phyloP scores from a whole-genome alignment of 2,797 vertebrate genomes.

The Ambastaia sidthimunki region DNA sequence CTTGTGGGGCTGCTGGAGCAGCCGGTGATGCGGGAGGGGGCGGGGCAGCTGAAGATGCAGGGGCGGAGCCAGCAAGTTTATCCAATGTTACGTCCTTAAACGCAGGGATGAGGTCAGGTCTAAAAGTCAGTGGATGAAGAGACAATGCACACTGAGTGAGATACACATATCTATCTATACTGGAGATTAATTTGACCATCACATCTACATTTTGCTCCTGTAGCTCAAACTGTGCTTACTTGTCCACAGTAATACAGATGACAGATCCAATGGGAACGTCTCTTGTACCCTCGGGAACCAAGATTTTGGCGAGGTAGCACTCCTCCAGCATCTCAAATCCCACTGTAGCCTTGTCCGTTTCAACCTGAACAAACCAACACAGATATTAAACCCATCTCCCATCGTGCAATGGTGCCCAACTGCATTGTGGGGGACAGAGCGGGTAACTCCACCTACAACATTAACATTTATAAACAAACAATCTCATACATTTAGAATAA shows the following conservation, averaged over 20 bases:
- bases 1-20: slow-evolving; percentile 63
- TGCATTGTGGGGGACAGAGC: slow-evolving; percentile 97
- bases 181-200: neutral
- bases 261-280: slow-evolving; percentile 88
- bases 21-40: slow-evolving; percentile 56
- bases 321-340: slow-evolving; percentile 96
- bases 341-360: slow-evolving; percentile 98
- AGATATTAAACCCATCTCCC: slow-evolving; percentile 88
- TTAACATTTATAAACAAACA: neutral
- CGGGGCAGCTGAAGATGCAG: slow-evolving; percentile 57
- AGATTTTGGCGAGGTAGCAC: slow-evolving; percentile 95
- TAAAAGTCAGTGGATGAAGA: slow-evolving; percentile 53
- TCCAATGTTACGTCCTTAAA: slow-evolving; percentile 85
- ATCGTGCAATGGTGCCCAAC: slow-evolving; percentile 93
- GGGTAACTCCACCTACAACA: slow-evolving; percentile 88
- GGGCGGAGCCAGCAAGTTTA: slow-evolving; percentile 61
- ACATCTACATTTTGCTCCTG: no score
- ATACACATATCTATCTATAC: neutral
- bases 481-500: neutral
- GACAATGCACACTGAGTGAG: neutral
- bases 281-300: slow-evolving; percentile 93
- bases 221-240: slow-evolving; percentile 72
- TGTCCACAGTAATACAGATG: slow-evolving; percentile 97
- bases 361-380: slow-evolving; percentile 79
- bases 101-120: slow-evolving; percentile 80